Evolutionary conservation across 2,113 vertebrate genomes (phyloP).

Genomic region (Meriones unguiculatus): DNA sequence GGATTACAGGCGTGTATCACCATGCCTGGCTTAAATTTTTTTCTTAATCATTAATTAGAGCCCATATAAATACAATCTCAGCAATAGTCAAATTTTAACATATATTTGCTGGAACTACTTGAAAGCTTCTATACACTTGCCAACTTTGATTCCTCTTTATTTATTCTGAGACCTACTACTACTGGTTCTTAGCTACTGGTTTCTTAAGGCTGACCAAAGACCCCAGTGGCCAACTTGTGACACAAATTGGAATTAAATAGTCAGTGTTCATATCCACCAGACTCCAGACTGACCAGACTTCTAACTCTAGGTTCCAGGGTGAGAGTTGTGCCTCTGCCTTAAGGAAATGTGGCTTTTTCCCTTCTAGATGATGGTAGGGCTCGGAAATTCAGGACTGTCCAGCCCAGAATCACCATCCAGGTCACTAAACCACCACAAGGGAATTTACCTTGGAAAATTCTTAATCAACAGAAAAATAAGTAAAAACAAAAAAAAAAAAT

Average conservation of each 20-base stretch:
- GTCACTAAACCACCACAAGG: too few species aligned
- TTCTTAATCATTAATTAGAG: background rate
- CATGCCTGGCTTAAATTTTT: background rate
- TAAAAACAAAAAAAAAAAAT: too few species aligned
- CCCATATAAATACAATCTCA: background rate
- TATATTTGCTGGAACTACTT: background rate
- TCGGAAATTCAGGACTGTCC: background rate
- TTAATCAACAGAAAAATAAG: too few species aligned
- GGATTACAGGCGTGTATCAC: too few species aligned
- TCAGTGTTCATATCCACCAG: background rate
- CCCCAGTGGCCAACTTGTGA: background rate
- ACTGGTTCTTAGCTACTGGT: background rate
- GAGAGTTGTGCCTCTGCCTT: background rate
- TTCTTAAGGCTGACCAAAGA: background rate
- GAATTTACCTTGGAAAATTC: too few species aligned
- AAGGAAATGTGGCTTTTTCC: background rate
- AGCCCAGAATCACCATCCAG: too few species aligned
- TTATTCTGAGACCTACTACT: background rate
- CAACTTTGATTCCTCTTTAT: background rate
- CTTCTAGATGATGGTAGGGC: background rate
- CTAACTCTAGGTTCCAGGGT: background rate
- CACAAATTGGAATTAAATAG: background rate
- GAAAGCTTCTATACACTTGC: background rate
- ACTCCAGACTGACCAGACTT: background rate
- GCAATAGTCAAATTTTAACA: background rate